Evolutionary conservation across 2,888 invertebrate genomes (phyloP).

Genomic region (Drosophila recens): DNA sequence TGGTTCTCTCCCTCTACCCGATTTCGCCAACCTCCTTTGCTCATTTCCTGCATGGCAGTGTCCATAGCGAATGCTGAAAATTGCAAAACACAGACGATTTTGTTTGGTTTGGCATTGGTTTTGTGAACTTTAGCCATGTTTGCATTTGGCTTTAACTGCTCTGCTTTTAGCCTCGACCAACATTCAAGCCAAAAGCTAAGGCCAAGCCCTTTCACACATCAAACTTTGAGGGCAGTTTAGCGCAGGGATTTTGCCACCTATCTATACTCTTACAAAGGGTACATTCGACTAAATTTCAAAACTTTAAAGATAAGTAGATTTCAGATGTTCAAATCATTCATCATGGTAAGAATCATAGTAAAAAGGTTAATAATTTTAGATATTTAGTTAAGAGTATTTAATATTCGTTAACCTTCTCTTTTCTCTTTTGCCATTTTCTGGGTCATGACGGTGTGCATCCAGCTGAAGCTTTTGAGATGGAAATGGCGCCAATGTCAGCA

Average conservation of each 20-base stretch:
- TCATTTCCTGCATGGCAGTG: neutral
- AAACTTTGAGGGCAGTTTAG: conserved; percentile 21
- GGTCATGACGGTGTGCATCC: conserved; percentile 24
- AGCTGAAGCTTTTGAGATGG: conserved; percentile 23
- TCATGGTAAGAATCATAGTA: neutral
- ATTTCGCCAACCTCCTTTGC: neutral
- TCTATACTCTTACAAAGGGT: neutral
- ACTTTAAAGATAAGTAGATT: too few relatives aligned
- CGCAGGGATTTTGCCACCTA: neutral
- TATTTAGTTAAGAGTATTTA: conserved; percentile 13
- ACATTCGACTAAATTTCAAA: neutral
- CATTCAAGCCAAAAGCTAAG: conserved; percentile 18
- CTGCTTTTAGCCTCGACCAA: conserved; percentile 36
- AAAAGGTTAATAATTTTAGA: neutral
- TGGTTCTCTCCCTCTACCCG: conserved; percentile 18
- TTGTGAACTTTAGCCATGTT: conserved; percentile 48
- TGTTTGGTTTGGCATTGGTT: conserved; percentile 61
- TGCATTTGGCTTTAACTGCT: conserved; percentile 56
- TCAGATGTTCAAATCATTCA: neutral
- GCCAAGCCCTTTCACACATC: conserved; percentile 32
- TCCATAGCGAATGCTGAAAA: conserved; percentile 26
- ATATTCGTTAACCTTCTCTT: neutral
- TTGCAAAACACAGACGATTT: conserved; percentile 47
- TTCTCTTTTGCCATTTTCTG: conserved; percentile 10
- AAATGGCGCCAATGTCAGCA: conserved; percentile 47